phyloP scores from a whole-genome alignment of 2,888 invertebrate species.

The Cosmorhoe ocellata region DNA sequence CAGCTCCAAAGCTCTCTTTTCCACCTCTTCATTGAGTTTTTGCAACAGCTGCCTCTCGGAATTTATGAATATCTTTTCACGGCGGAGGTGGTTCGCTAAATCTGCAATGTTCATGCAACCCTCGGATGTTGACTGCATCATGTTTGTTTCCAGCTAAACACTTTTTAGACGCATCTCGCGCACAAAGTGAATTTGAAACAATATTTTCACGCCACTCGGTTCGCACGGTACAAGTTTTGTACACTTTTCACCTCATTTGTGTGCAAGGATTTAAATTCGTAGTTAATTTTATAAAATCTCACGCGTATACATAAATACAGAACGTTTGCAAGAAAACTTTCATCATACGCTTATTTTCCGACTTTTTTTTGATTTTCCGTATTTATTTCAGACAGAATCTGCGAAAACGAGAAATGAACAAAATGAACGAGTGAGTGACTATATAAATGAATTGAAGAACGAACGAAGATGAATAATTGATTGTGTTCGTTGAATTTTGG shows the following conservation, averaged over 20 bases:
- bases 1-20: slow-evolving; percentile 78
- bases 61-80: slow-evolving; percentile 93
- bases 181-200: slow-evolving; percentile 35
- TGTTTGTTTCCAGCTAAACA: slow-evolving; percentile 48
- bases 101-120: slow-evolving; percentile 78
- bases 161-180: slow-evolving; percentile 46
- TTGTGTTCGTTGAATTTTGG: too few relatives aligned
- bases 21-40: slow-evolving; percentile 88
- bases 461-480: too few relatives aligned
- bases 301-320: not conserved
- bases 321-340: too few relatives aligned
- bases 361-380: slow-evolving; percentile 2
- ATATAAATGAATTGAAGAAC: too few relatives aligned
- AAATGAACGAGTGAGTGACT: slow-evolving; percentile 12
- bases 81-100: slow-evolving; percentile 85
- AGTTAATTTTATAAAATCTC: not conserved
- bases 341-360: not conserved
- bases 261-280: too few relatives aligned
- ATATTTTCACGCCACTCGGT: slow-evolving; percentile 55
- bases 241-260: slow-evolving; percentile 45
- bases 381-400: slow-evolving; percentile 5
- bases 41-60: slow-evolving; percentile 92
- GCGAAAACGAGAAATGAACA: not conserved
- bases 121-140: slow-evolving; percentile 77
- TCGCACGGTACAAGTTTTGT: slow-evolving; percentile 47